Base-by-base conservation (phyloP, 2,888 invertebrate species). In the Tricholauxania praeusta region DNA sequence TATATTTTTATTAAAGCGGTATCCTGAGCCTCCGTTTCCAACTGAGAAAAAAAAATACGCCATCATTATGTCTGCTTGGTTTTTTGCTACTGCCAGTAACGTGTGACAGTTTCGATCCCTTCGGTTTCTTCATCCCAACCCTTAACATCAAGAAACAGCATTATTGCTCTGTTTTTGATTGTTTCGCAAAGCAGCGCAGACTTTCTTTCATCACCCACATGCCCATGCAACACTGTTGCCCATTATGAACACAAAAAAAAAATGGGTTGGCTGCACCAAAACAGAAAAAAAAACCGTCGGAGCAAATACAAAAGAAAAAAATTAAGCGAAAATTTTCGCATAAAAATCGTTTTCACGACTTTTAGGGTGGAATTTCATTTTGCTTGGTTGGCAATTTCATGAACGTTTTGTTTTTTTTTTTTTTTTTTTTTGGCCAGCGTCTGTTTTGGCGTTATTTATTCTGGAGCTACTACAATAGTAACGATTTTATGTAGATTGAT, bases 401-500 rank as follows among this genome's bases (percentile, higher is more conserved):
- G 51, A 39, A 63, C 19, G 15, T 67, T 52, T 55, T 22, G 2
- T 22, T 22, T 22, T 22, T 28, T 0, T 28, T 28, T 28, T 28
- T 28, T 28, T 28, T 28, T 28, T 28, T 55, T 63, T 68, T 68
- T 74, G 3, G 32, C 1, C 53, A 22, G 47, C 51, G 51, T 32
- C 60, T 57, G 49, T 59, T 48, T 19, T 7, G 12, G 17, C 22
- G 64, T 49, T 64, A 60, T 64, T 62, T 69, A 69, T 59, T 59
- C 52, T 22, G 19, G 52, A 17, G 69, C 69, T n/a, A 32, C 52
- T 57, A 19, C 52, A 14, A 19, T 49, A 59, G 53, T 15, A 57
- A 59, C 70, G 71, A 77, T 76, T 78, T 77, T 78, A 79, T 78
- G 77, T 79, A 78, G 74, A 78, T 78, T 73, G 73, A 59, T 68